Conservation (phyloP, 2,113 vertebrate genomes). For the Turdus rufiventris region DNA sequence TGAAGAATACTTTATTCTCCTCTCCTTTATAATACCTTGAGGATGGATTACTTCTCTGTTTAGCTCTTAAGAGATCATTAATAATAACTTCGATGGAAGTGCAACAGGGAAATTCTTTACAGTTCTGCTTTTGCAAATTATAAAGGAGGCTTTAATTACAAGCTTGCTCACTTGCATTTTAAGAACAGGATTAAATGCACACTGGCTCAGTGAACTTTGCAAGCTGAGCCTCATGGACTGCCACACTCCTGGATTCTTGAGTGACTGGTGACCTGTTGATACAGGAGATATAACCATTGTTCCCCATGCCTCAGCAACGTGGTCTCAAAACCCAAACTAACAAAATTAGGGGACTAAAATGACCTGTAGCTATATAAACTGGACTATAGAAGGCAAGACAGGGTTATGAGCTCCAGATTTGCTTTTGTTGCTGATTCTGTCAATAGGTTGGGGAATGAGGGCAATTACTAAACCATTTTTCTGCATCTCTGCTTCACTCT, state of each 20-base stretch:
- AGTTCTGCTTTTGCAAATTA: neutral
- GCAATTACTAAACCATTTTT: neutral
- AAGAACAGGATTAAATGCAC: neutral
- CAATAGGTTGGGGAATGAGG: fast-evolving
- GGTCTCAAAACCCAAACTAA: neutral
- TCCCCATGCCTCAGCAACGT: neutral
- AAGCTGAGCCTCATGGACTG: neutral
- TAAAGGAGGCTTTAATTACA: neutral
- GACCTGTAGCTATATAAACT: neutral
- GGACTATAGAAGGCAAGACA: neutral
- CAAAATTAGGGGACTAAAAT: neutral
- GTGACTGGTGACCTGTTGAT: neutral
- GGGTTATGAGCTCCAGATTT: neutral
- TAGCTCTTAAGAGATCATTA: neutral
- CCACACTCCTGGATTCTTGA: neutral
- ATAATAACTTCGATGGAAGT: neutral
- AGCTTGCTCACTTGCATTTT: neutral
- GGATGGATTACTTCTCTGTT: neutral
- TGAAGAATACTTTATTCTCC: neutral
- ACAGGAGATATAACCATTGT: neutral
- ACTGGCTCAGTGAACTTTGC: neutral
- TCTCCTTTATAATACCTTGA: neutral
- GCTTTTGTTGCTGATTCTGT: neutral
- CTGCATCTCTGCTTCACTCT: neutral
- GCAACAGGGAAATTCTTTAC: neutral